Evolutionary conservation across 1,140 invertebrate species (phyloP).

Genomic region (Aphaenogaster rudis): DNA sequence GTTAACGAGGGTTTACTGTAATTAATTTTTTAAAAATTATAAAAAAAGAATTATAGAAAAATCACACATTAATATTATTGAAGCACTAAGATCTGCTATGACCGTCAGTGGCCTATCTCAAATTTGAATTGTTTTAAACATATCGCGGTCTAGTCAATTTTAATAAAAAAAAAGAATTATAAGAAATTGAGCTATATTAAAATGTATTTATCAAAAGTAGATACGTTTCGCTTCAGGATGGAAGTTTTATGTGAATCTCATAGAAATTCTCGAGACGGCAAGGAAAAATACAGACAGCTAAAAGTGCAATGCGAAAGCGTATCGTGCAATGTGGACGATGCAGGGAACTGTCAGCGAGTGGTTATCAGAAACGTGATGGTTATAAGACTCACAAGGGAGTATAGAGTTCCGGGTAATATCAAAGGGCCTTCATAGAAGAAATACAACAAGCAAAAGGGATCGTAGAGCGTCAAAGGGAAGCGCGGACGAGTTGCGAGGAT

Average conservation of each 20-base stretch:
- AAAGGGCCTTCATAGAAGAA: conserved; percentile 62
- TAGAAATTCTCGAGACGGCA: background rate
- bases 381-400: conserved; percentile 13
- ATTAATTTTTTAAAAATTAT: background rate
- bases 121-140: no score
- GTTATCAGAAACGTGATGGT: conserved; percentile 27
- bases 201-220: background rate
- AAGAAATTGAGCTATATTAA: background rate
- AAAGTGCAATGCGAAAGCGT: conserved; percentile 9
- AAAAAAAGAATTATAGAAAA: background rate
- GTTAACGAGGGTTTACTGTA: no score
- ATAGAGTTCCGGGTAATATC: conserved; percentile 26
- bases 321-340: background rate
- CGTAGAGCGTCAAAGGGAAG: conserved; percentile 30
- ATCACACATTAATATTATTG: no score
- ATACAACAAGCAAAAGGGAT: conserved; percentile 8
- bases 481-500: background rate
- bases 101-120: no score
- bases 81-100: no score
- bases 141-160: no score
- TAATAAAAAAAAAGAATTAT: background rate
- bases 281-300: background rate
- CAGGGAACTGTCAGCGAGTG: background rate
- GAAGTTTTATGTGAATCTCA: background rate
- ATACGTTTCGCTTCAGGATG: background rate